Evolutionary conservation across 2,113 vertebrate genomes (phyloP).

Genomic region (Anoplopoma fimbria): DNA sequence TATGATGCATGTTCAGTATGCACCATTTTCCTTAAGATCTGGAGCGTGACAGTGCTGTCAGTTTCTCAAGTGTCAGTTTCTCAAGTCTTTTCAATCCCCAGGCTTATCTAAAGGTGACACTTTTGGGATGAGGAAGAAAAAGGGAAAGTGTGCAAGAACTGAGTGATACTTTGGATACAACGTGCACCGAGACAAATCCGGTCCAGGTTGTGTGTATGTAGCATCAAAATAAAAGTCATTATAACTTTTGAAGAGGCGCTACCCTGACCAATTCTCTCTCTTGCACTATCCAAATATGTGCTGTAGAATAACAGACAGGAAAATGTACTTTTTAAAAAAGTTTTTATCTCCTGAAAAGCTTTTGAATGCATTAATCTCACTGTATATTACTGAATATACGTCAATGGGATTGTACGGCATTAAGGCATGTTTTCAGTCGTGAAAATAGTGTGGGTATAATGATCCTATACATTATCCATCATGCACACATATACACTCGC

Average conservation of each 20-base stretch:
- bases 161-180: not conserved
- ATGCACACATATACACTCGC: not conserved
- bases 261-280: not conserved
- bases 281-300: not conserved
- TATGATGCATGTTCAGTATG: not conserved
- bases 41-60: not conserved
- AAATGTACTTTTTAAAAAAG: not conserved
- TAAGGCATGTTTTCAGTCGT: not conserved
- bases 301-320: not conserved
- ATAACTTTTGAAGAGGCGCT: not conserved
- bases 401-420: not conserved
- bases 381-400: not conserved
- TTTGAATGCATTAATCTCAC: not conserved
- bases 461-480: conserved; percentile 17
- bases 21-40: not conserved
- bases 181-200: not conserved
- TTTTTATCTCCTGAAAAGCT: not conserved
- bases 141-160: not conserved
- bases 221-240: not conserved
- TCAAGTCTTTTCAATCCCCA: not conserved
- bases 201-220: not conserved
- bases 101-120: not conserved
- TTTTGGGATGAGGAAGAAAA: not conserved
- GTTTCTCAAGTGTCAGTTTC: conserved; percentile 7
- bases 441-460: not conserved